Conservation (phyloP, 92 coral and sea anemone genomes). For the Blastomussa wellsi region DNA sequence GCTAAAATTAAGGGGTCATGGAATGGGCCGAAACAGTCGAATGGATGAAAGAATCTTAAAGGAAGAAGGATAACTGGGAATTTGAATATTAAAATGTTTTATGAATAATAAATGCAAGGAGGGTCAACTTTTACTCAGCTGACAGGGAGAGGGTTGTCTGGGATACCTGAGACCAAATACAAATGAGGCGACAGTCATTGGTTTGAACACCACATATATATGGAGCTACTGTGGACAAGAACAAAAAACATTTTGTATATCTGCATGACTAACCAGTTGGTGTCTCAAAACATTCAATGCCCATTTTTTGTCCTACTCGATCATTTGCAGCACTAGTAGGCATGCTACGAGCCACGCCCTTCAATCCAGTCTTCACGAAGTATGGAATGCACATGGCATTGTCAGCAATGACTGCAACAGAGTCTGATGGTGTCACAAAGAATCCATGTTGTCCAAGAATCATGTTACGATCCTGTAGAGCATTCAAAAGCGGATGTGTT, state of each 20-base stretch:
- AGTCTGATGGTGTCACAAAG: slow-evolving; percentile 97
- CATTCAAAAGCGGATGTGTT: neutral
- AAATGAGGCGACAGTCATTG: too few species aligned
- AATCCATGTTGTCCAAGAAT: slow-evolving; percentile 96
- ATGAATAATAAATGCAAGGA: too few species aligned
- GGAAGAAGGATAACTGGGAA: too few species aligned
- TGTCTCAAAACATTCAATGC: slow-evolving; percentile 84
- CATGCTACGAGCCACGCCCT: slow-evolving; percentile 98
- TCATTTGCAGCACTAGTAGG: slow-evolving; percentile 96
- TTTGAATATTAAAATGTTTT: too few species aligned
- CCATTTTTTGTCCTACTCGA: slow-evolving; percentile 84
- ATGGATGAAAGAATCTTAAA: too few species aligned
- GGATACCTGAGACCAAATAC: too few species aligned
- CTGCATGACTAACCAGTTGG: slow-evolving; percentile 76
- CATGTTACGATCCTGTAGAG: slow-evolving; percentile 95
- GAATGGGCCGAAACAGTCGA: too few species aligned
- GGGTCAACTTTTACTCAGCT: too few species aligned
- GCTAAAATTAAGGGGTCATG: too few species aligned
- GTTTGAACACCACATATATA: too few species aligned
- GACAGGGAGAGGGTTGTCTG: too few species aligned
- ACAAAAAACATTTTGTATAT: neutral
- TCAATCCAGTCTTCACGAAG: slow-evolving; percentile 79
- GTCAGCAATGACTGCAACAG: slow-evolving; percentile 97
- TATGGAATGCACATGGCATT: slow-evolving; percentile 86
- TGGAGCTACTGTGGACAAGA: too few species aligned